Base-by-base conservation (phyloP, 2,888 invertebrate genomes). In the Microchrysa polita region DNA sequence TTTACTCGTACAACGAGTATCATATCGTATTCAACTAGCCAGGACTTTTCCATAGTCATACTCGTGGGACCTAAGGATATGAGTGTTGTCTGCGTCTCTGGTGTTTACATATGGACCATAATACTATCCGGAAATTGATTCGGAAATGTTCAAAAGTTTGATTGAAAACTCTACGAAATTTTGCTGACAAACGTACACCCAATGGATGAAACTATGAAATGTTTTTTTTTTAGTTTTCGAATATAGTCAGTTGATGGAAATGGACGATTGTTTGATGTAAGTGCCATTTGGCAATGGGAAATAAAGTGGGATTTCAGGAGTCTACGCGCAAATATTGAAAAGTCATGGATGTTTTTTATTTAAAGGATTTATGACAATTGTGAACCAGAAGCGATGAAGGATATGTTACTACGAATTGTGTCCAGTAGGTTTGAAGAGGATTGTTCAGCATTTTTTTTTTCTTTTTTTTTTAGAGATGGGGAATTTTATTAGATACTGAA, bases 81-180 rank as follows among this genome's bases (percentile, higher is more conserved):
- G n/a, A n/a, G n/a, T n/a, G n/a, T n/a, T n/a, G 48, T 48, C 14
- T 12, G 48, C 7, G 42, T 42, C 42, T n/a, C 2, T 55, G 22
- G n/a, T 10, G 48, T 48, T 48, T 48, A 48, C 48, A 48, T 48
- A n/a, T 48, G 48, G 48, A 48, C 48, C 48, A 48, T 48, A 48
- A 48, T 48, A 48, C 48, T 4, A 12, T 48, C 27, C 48, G 52
- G 53, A 67, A 67, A 67, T 67, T 67, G 67, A 52, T 67, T 67
- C 27, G 52, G 27, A 67, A 67, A 67, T 67, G 52, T 67, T 67
- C n/a, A 27, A 67, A 67, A 67, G 67, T 67, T 67, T 67, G 67
- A 67, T 67, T 67, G 67, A 67, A 67, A 52, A 52, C 53, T 67
- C n/a, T n/a, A n/a, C n/a, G 23, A 52, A 14, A 34, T 5, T 12